Percentiles rank a stretch among this genome's conserved stretches.
Evolutionary conservation across 1,140 invertebrate species (phyloP).

Genomic region (Cardiocondyla obscurior): DNA sequence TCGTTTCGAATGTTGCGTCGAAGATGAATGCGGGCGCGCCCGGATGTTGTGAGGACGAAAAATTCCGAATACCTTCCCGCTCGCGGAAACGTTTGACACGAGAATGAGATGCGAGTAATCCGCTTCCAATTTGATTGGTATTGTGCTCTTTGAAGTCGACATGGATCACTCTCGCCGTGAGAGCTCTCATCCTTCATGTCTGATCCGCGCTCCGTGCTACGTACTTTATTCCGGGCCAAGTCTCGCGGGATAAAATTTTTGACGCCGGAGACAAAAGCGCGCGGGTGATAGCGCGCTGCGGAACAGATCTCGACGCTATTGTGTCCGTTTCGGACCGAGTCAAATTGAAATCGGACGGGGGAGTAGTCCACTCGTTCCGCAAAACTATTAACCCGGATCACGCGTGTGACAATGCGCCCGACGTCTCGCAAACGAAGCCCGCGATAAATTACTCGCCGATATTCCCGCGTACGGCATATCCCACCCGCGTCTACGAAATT

Average conservation of each 20-base stretch:
- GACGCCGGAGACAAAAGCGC: constrained; percentile 27
- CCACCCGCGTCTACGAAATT: not conserved
- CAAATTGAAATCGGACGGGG: not conserved
- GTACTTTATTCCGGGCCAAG: constrained; percentile 17
- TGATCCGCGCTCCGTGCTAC: constrained; percentile 25
- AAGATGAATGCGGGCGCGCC: not conserved
- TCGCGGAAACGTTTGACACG: not conserved
- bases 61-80: constrained; percentile 4
- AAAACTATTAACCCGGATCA: not conserved
- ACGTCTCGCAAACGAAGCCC: constrained; percentile 5
- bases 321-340: constrained; percentile 1
- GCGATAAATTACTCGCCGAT: not conserved
- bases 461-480: not conserved
- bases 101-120: constrained; percentile 47
- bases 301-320: constrained; percentile 16
- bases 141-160: constrained; percentile 44
- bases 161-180: constrained; percentile 34
- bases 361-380: constrained; percentile 9
- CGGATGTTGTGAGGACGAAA: not conserved
- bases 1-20: not conserved
- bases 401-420: constrained; percentile 9
- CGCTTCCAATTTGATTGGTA: constrained; percentile 64
- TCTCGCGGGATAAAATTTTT: constrained; percentile 38
- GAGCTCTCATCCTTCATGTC: constrained; percentile 37
- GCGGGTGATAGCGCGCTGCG: not conserved